Evolutionary conservation across 2,113 vertebrate species (phyloP).

Genomic region (Pyxicephalus adspersus): DNA sequence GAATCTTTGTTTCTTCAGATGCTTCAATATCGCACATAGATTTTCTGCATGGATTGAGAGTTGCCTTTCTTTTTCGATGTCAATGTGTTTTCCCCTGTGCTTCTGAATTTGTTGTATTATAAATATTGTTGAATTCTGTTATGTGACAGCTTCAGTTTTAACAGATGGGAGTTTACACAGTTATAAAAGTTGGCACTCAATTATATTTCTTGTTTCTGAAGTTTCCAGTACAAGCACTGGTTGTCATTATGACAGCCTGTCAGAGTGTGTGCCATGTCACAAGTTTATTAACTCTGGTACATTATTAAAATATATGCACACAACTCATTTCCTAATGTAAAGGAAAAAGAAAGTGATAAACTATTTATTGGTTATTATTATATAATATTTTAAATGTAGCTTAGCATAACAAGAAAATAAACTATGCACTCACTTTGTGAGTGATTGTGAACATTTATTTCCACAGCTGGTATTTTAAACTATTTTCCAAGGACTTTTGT

Average conservation of each 20-base stretch:
- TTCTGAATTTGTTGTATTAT: conserved; percentile 15
- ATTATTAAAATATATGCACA: too few species aligned
- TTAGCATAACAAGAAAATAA: too few species aligned
- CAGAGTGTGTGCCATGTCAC: background rate
- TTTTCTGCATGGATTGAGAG: conserved; percentile 39
- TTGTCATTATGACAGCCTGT: conserved; percentile 12
- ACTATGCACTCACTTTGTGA: too few species aligned
- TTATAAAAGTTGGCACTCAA: conserved; percentile 36
- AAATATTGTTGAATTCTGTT: conserved; percentile 42
- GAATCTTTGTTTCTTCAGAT: conserved; percentile 5
- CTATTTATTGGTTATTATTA: too few species aligned
- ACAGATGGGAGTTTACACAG: conserved; percentile 31
- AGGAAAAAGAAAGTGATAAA: too few species aligned
- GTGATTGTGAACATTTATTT: too few species aligned
- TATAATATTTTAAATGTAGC: too few species aligned
- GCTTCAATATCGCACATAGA: conserved; percentile 6
- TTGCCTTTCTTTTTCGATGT: conserved; percentile 23
- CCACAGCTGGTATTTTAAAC: too few species aligned
- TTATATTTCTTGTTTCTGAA: conserved; percentile 1
- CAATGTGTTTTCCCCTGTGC: conserved; percentile 7
- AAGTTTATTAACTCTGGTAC: background rate
- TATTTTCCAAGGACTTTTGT: too few species aligned
- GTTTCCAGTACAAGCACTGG: conserved; percentile 2
- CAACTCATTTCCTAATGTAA: too few species aligned
- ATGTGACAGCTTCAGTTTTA: conserved; percentile 36